phyloP scores from a whole-genome alignment of 2,113 vertebrate genomes.

The Nematolebias whitei region DNA sequence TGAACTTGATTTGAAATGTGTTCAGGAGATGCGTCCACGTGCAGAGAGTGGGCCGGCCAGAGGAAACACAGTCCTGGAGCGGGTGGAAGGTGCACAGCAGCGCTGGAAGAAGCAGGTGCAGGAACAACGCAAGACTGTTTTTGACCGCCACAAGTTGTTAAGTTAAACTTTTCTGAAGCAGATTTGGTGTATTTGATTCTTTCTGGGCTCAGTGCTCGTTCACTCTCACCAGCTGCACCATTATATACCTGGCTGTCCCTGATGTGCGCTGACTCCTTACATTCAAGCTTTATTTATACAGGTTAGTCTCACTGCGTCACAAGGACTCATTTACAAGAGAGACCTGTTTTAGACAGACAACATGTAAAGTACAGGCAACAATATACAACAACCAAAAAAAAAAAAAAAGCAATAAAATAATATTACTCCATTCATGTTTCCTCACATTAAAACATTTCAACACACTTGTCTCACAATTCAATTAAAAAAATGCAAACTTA shows the following conservation, averaged over 20 bases:
- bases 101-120: slow-evolving; percentile 97
- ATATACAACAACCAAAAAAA: too few relatives aligned
- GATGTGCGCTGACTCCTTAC: slow-evolving; percentile 13
- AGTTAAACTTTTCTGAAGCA: slow-evolving; percentile 76
- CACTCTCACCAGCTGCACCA: slow-evolving; percentile 41
- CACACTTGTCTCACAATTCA: slow-evolving; percentile 1
- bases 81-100: slow-evolving; percentile 94
- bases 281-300: too few relatives aligned
- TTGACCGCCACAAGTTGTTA: slow-evolving; percentile 96
- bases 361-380: too few relatives aligned
- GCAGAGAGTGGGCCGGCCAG: slow-evolving; percentile 59
- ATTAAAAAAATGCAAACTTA: neutral
- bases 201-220: neutral
- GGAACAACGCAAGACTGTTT: slow-evolving; percentile 95
- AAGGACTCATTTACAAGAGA: too few relatives aligned
- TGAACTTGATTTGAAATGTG: neutral
- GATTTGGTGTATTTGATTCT: slow-evolving; percentile 18
- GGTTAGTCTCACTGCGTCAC: too few relatives aligned
- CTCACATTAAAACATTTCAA: slow-evolving; percentile 13
- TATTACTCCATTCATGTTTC: too few relatives aligned
- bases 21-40: slow-evolving; percentile 84
- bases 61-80: slow-evolving; percentile 90
- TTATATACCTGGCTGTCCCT: slow-evolving; percentile 9
- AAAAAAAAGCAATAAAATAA: too few relatives aligned
- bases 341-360: too few relatives aligned